Evolutionary conservation across 2,888 invertebrate genomes (phyloP).

Genomic region (Papilio protenor): DNA sequence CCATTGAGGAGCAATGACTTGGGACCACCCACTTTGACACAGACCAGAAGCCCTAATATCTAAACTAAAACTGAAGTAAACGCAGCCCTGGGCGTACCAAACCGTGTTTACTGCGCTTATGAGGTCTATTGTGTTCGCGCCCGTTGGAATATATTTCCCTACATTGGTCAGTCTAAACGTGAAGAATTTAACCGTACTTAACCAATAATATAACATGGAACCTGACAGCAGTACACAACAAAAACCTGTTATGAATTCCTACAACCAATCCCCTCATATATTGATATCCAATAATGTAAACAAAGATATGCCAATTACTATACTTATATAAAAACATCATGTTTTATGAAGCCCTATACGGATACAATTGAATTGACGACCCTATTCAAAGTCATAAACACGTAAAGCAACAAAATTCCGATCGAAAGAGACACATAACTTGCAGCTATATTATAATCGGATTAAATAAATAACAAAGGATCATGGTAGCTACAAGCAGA

Average conservation of each 20-base stretch:
- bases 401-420: conserved; percentile 5
- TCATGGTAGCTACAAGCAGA: not conserved
- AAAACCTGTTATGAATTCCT: not conserved
- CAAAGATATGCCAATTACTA: not conserved
- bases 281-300: not conserved
- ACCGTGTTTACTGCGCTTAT: not conserved
- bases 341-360: not conserved
- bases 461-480: conserved; percentile 16
- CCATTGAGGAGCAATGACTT: not conserved
- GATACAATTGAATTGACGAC: not conserved
- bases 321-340: not conserved
- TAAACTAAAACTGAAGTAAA: not conserved
- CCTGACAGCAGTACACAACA: not conserved
- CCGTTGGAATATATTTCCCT: not conserved
- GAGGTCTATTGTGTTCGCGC: not conserved
- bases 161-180: not conserved
- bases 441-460: conserved; percentile 13
- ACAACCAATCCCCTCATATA: not conserved
- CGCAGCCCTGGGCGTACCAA: not conserved
- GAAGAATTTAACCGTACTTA: not conserved
- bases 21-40: too few relatives aligned
- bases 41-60: not conserved
- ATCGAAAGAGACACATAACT: not conserved
- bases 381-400: conserved; percentile 3
- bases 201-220: not conserved